Base-by-base conservation (phyloP, 2,797 vertebrate genomes). In the Xiphorhynchus erythropygius region DNA sequence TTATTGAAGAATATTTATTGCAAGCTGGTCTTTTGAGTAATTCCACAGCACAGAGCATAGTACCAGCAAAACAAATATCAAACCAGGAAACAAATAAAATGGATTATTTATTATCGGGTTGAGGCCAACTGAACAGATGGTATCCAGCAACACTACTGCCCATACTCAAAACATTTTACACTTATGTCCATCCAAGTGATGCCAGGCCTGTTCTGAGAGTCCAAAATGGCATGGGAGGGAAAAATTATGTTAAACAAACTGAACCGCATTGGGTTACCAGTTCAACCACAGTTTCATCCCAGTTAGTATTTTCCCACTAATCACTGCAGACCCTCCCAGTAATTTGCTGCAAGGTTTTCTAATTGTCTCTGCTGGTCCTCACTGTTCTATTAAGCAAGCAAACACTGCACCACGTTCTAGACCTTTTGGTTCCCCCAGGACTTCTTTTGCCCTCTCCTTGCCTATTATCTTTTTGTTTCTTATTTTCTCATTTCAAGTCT, bases 81-180 rank as follows among this genome's bases (percentile, higher is more conserved):
- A 87, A 89, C 53, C 53, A 91, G 79, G 81, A 93, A 94, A 93
- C 70, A 79, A 91, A 90, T 49, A 46, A 94, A 89, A 88, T 52
- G n/a, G 76, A 84, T 90, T 91, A 59, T 86, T 84, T 76, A 56
- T 47, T 87, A 52, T 35, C 68, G 64, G 46, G 73, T 59, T 55
- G 33, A 79, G 22, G 70, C 70, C 59, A 83, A 63, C 50, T 37
- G 82, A 94, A 81, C 89, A 97, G 96, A 95, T 52, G 49, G 75
- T 24, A 85, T 25, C 73, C 60, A 70, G 57, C 46, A 86, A 89
- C 14, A 22, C 11, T 73, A 69, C 32, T 62, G 67, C 27, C 57
- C 76, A 46, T 63, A 80, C 13, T 35, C 50, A 73, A 81, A 81
- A 62, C 13, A 76, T 56, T 65, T 76, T 32, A 69, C 47, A 62